Base-by-base conservation (phyloP, 2,797 vertebrate genomes). In the Sorex maritimensis region DNA sequence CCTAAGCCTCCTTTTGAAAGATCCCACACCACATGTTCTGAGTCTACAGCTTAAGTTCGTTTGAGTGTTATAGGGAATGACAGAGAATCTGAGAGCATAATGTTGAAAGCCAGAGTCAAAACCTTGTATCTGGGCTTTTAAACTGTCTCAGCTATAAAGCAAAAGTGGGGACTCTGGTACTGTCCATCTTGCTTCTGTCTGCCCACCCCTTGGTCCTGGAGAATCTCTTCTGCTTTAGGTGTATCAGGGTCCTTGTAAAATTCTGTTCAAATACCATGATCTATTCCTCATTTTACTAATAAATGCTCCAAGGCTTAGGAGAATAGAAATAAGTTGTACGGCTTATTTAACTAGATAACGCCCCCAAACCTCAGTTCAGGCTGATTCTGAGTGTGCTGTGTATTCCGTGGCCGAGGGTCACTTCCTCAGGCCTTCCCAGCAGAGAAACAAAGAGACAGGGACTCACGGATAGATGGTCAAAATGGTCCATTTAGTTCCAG, bases 231-330 rank as follows among this genome's bases (percentile, higher is more conserved):
- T 88, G 21, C 26, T 82, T 61, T 12, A 55, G 67, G 23, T 30
- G n/a, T 49, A 44, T 30, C 14, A 58, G 44, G 69, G 21, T 84
- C 73, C 69, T 71, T 11, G 15, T 41, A n/a, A 89, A 52, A 3
- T 63, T 86, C 77, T 72, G n/a, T 77, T 80, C 41, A 44, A 44
- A 44, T 44, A 44, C 41, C 13, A 8, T 21, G 41, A 82, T 58
- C n/a, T 69, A 12, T 41, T 86, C 26, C 28, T 52, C 79, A 73
- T 73, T 90, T 96, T 71, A 79, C 30, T 73, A 52, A 55, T 30
- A 52, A 71, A 41, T 71, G 49, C 34, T 11, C 19, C 2, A 28
- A 89, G 52, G 61, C 24, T 79, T 77, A 75, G 41, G 41, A 58
- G 61, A 52, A 74, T 83, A 74, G 55, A 61, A 85, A 19, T 82